Percentiles rank a stretch among this genome's conserved stretches.
Evolutionary conservation across 2,888 invertebrate species (phyloP).

Genomic region (Cactoblastis cactorum): DNA sequence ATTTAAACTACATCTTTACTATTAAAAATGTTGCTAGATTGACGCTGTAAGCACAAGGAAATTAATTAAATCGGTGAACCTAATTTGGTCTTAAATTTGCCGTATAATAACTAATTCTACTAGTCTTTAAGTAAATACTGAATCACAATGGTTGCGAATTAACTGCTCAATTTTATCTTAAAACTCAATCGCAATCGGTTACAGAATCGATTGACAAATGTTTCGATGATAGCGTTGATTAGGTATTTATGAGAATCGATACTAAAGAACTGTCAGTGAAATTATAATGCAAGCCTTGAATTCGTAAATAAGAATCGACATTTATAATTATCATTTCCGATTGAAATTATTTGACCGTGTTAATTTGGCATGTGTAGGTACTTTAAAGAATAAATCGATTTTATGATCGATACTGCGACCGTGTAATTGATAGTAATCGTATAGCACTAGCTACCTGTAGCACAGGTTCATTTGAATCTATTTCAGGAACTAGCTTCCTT

Average conservation of each 20-base stretch:
- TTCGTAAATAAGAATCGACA: constrained; percentile 22
- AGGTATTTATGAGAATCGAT: not conserved
- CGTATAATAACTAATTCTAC: too few species aligned
- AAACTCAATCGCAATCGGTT: constrained; percentile 16
- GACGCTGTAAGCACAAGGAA: too few species aligned
- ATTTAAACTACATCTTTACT: too few species aligned
- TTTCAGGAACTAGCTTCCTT: too few species aligned
- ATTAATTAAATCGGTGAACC: too few species aligned
- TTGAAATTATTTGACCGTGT: constrained; percentile 19
- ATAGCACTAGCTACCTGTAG: too few species aligned
- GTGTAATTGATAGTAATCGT: constrained; percentile 4
- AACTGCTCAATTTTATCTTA: constrained; percentile 17
- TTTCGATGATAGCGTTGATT: constrained; percentile 21
- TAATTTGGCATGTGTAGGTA: constrained; percentile 8
- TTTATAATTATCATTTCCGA: constrained; percentile 23
- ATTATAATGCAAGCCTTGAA: constrained; percentile 21
- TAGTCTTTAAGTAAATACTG: not conserved
- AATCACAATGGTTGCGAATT: constrained; percentile 10
- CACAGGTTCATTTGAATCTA: too few species aligned
- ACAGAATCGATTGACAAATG: constrained; percentile 21
- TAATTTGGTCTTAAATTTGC: too few species aligned
- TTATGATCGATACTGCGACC: constrained; percentile 1
- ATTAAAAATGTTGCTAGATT: too few species aligned
- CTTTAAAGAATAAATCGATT: constrained; percentile 6
- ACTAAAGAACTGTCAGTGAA: constrained; percentile 20